These are phyloP conservation scores for Helicorthomorpha holstii DNA, from an alignment of 1,140 invertebrate species.

Conservation along the genomic window DNA sequence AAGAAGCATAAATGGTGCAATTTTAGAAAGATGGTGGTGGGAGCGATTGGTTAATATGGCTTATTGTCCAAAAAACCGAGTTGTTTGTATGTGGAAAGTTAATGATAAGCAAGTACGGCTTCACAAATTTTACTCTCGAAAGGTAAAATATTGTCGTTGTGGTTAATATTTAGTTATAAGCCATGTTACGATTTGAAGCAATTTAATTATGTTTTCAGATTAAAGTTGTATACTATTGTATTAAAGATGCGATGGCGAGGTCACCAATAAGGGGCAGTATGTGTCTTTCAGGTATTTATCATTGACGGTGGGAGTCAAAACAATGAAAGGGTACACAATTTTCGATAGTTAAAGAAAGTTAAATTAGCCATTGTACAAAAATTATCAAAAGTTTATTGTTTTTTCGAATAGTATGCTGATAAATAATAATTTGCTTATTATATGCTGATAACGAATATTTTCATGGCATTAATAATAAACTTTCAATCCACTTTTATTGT, in stretches of 20 bases:
- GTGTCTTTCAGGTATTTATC: constrained; percentile 36
- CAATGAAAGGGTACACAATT: too few relatives aligned
- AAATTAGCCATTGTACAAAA: too few relatives aligned
- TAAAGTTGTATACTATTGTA: constrained; percentile 94
- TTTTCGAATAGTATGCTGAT: too few relatives aligned
- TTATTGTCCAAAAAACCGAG: constrained; percentile 93
- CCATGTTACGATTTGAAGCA: background rate
- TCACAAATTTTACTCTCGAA: constrained; percentile 98
- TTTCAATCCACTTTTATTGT: too few relatives aligned
- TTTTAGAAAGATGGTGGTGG: constrained; percentile 97
- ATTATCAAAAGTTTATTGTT: too few relatives aligned
- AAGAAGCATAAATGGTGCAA: constrained; percentile 78
- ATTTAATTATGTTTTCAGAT: constrained; percentile 44
- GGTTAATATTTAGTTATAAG: background rate
- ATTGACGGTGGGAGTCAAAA: too few relatives aligned
- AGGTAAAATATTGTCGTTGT: constrained; percentile 42
- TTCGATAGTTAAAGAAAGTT: too few relatives aligned
- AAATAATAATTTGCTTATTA: too few relatives aligned
- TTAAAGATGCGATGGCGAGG: constrained; percentile 96
- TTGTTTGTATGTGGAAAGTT: constrained; percentile 86
- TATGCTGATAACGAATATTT: too few relatives aligned
- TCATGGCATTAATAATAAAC: too few relatives aligned
- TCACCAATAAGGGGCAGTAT: constrained; percentile 68
- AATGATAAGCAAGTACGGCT: constrained; percentile 81
- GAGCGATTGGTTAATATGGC: constrained; percentile 98